phyloP scores from a whole-genome alignment of 2,113 vertebrate genomes.

The Oreochromis aureus region DNA sequence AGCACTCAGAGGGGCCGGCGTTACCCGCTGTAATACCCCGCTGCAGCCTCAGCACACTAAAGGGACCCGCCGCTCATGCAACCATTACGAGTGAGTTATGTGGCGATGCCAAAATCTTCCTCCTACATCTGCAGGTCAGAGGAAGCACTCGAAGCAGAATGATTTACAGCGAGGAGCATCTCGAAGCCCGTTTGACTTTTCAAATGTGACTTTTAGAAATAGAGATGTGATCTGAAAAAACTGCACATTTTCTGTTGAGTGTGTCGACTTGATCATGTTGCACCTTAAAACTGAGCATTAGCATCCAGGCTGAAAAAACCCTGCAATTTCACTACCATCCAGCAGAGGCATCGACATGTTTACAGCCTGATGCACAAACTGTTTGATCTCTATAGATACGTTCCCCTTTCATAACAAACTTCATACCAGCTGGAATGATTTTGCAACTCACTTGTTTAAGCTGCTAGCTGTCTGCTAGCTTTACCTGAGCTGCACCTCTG shows the following conservation, averaged over 20 bases:
- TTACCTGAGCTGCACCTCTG: neutral
- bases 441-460: neutral
- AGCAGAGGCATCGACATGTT: neutral
- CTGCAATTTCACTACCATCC: neutral
- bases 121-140: conserved; percentile 23
- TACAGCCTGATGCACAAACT: neutral
- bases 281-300: neutral
- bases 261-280: neutral
- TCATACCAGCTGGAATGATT: neutral
- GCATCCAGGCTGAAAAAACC: neutral
- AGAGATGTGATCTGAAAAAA: neutral
- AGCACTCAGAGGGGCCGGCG: conserved; percentile 46
- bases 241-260: neutral
- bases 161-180: neutral
- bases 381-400: neutral
- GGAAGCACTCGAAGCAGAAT: conserved; percentile 7
- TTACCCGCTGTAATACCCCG: conserved; percentile 44
- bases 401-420: neutral
- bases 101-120: conserved; percentile 48
- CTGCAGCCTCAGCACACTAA: conserved; percentile 25
- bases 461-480: neutral
- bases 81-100: conserved; percentile 67
- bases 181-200: neutral
- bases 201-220: neutral
- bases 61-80: conserved; percentile 52